These are phyloP conservation scores for Molothrus aeneus DNA, from an alignment of 2,797 vertebrate genomes.

Conservation along the genomic window DNA sequence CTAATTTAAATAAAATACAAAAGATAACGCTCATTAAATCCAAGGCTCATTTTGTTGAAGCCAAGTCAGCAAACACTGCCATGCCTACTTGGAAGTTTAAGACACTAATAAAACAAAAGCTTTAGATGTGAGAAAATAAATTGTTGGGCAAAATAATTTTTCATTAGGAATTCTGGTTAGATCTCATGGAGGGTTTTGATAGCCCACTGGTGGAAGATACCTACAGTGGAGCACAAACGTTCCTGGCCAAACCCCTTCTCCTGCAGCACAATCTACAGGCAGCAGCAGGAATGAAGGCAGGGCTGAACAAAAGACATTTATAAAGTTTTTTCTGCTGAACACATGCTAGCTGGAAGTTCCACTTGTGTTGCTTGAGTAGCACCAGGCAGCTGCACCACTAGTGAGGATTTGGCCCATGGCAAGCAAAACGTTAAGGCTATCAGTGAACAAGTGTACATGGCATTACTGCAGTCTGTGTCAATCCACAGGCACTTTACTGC, in stretches of 20 bases:
- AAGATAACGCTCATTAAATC: background rate
- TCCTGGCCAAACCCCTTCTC: background rate
- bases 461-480: background rate
- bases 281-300: background rate
- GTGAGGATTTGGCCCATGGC: background rate
- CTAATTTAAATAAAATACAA: background rate
- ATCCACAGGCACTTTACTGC: background rate
- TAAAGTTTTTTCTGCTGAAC: background rate
- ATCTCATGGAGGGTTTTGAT: background rate
- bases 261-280: background rate
- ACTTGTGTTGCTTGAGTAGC: background rate
- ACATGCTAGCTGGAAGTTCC: background rate
- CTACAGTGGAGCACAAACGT: accelerated
- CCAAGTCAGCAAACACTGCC: background rate
- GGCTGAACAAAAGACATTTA: background rate
- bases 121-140: background rate
- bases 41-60: background rate
- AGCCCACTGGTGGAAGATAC: background rate
- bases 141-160: background rate
- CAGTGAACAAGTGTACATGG: background rate
- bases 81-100: background rate
- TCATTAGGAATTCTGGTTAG: background rate
- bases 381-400: background rate
- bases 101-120: background rate
- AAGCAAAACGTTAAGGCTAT: background rate